A percentile compares a stretch with the other conserved stretches of the same genome.
phyloP scores from a whole-genome alignment of 2,113 vertebrate species.

The Caloenas nicobarica region DNA sequence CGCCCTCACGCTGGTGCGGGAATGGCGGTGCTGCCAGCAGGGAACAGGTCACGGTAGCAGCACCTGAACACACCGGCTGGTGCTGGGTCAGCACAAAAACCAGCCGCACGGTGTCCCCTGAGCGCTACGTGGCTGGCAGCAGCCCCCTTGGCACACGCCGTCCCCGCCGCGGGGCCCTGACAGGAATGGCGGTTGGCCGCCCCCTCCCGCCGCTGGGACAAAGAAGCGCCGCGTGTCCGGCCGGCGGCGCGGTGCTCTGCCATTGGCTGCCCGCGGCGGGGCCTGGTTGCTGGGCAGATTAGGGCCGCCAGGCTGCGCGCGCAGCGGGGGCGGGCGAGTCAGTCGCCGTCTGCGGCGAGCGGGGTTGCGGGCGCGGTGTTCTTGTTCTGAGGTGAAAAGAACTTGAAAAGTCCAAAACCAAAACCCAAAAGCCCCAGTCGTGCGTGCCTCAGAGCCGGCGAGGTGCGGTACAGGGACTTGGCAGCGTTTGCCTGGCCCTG shows the following conservation, averaged over 20 bases:
- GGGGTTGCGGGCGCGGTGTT: too few relatives aligned
- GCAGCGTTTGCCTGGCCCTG: accelerated
- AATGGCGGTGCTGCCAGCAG: accelerated
- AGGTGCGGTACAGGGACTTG: background rate
- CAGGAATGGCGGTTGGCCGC: accelerated
- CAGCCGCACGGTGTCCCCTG: accelerated
- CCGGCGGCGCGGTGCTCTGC: background rate
- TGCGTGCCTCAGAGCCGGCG: background rate
- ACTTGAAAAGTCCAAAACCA: background rate
- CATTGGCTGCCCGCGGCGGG: background rate
- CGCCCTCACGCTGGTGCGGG: accelerated
- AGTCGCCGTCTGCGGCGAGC: accelerated
- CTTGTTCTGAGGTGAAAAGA: background rate
- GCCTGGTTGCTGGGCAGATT: background rate
- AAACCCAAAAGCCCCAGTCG: accelerated
- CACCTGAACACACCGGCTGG: accelerated
- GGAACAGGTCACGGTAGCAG: accelerated
- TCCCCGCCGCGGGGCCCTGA: too few relatives aligned
- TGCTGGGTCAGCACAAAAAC: accelerated
- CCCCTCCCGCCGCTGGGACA: background rate
- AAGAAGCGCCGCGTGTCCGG: too few relatives aligned
- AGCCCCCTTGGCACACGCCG: too few relatives aligned
- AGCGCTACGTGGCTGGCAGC: too few relatives aligned
- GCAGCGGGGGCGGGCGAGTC: too few relatives aligned
- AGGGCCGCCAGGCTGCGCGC: background rate